Base-by-base conservation (phyloP, 2,113 vertebrate species). In the Marcusenius ussheri region DNA sequence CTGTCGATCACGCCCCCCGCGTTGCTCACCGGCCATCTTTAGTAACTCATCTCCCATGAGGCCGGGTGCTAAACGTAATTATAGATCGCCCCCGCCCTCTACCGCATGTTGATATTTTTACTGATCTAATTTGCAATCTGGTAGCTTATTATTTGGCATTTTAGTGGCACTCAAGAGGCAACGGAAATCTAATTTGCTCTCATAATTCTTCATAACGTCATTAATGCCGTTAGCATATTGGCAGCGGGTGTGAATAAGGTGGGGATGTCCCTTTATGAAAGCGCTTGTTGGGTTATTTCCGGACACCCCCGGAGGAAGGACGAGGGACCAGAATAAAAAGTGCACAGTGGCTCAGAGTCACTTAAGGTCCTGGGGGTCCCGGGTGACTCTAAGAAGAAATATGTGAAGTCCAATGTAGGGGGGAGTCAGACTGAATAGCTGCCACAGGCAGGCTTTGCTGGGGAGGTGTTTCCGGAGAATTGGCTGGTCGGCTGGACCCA, bases 141-240 rank as follows among this genome's bases (percentile, higher is more conserved):
- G 97, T 98, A 99, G 98, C 99, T 99, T 99, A 99, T 99, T 99
- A 98, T 99, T 98, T 99, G 98, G 98, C 98, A 99, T 99, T 99
- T 99, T 99, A 98, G 98, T 97, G 97, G 97, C 96, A 97, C 97
- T 99, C 97, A 98, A 98, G 98, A 98, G 98, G 97, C 97, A 97
- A 97, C 96, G 97, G 97, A 98, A 99, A 99, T 99, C 98, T 98
- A 98, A 99, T 99, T 99, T 99, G 97, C 97, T 96, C 97, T 97
- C 98, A 99, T 99, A 99, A 99, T 99, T 99, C 97, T 97, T 97
- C 97, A 97, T 97, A 98, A 98, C 95, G 91, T 97, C 97, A 98
- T 99, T 99, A 98, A 99, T 98, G 97, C 94, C 96, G 97, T 97
- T 97, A 97, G 97, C 94, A 84, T 96, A 96, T 95, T 97, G 97